These are phyloP conservation scores for Himalopsyche tibetana DNA, from an alignment of 2,888 invertebrate genomes.

Conservation along the genomic window DNA sequence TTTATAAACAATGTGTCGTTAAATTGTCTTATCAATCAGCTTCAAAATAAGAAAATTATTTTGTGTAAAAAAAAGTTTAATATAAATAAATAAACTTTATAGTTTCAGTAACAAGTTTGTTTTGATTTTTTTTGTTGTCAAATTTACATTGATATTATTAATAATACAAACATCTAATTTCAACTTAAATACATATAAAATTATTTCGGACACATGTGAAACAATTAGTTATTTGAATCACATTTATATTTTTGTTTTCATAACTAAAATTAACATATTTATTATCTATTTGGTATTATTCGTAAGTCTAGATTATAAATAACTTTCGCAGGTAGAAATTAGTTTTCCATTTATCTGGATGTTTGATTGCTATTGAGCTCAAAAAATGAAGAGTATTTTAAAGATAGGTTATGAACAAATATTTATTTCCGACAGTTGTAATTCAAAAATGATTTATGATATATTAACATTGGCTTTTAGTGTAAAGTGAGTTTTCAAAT, in stretches of 20 bases:
- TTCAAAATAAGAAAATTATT: constrained; percentile 5
- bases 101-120: constrained; percentile 20
- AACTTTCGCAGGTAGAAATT: background rate
- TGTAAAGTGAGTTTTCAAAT: no score
- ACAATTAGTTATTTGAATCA: background rate
- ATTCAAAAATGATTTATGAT: no score
- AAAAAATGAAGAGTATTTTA: no score
- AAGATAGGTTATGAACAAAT: no score
- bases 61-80: constrained; percentile 34
- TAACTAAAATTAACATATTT: background rate
- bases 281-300: constrained; percentile 33
- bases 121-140: constrained; percentile 15
- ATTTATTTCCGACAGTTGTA: no score
- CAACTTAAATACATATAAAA: constrained; percentile 24
- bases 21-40: background rate
- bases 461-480: no score
- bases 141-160: constrained; percentile 28
- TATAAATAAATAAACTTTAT: constrained; percentile 22
- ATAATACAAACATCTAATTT: constrained; percentile 26
- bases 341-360: no score
- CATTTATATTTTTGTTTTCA: constrained; percentile 17
- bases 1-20: constrained; percentile 5
- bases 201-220: constrained; percentile 15
- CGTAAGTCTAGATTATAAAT: background rate
- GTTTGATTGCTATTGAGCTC: no score